Evolutionary conservation across 1,140 invertebrate genomes (phyloP).

Genomic region (Heliconius eleuchia): DNA sequence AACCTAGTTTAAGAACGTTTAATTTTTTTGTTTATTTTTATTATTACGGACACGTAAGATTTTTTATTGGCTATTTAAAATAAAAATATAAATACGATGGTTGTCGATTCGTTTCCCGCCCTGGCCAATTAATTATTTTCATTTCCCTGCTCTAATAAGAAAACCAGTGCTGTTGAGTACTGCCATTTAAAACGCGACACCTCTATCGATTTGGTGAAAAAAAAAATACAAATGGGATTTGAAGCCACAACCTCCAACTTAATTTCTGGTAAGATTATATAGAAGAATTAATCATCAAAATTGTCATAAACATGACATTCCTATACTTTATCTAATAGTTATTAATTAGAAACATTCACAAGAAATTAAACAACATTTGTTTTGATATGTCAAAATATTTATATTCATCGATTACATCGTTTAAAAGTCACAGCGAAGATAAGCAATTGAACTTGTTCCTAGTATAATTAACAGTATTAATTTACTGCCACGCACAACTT

Average conservation of each 20-base stretch:
- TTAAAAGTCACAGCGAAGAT: conserved; percentile 5
- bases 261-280: too few species aligned
- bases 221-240: too few species aligned
- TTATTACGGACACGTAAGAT: too few species aligned
- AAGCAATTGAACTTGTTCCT: background rate
- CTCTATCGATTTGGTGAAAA: too few species aligned
- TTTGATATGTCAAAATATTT: background rate
- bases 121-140: too few species aligned
- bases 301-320: background rate
- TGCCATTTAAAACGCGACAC: too few species aligned
- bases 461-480: conserved; percentile 9
- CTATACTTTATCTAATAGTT: background rate
- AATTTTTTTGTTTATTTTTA: background rate
- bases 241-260: too few species aligned
- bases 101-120: too few species aligned
- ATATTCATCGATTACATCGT: background rate
- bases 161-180: too few species aligned
- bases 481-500: background rate
- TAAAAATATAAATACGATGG: background rate
- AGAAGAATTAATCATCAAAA: background rate
- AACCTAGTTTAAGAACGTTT: background rate
- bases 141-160: too few species aligned
- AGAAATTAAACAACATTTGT: background rate
- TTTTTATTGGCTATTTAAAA: too few species aligned
- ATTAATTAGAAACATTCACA: background rate